Percentiles rank a stretch among this genome's conserved stretches.
Conservation (phyloP, 2,113 vertebrate species). For the Cyanistes caeruleus region DNA sequence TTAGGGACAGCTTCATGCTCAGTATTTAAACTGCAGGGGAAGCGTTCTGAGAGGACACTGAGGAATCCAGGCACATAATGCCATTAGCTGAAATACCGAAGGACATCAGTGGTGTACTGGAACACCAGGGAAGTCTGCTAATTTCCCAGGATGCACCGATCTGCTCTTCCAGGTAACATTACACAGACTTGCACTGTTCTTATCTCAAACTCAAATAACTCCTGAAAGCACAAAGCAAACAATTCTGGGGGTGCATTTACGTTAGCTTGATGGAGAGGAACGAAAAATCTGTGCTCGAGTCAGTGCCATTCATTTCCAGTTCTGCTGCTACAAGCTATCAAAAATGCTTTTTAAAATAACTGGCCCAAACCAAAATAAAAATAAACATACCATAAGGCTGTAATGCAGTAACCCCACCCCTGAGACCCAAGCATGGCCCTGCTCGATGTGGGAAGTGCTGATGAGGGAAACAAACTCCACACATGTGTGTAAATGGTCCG, state of each 20-base stretch:
- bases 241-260: not conserved
- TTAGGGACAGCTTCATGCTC: too few relatives aligned
- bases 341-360: not conserved
- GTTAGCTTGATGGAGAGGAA: not conserved
- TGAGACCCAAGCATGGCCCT: not conserved
- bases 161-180: not conserved
- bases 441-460: not conserved
- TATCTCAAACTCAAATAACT: not conserved
- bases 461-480: conserved; percentile 5
- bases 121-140: not conserved
- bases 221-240: not conserved
- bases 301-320: too few relatives aligned
- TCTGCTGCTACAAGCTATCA: not conserved
- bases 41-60: too few relatives aligned
- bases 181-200: not conserved
- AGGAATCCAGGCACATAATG: not conserved
- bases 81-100: not conserved
- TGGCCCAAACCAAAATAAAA: not conserved
- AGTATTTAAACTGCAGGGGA: too few relatives aligned
- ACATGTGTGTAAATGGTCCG: not conserved
- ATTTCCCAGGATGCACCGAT: not conserved
- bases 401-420: not conserved
- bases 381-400: not conserved
- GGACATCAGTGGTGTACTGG: not conserved
- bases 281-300: not conserved